Percentiles rank a stretch among this genome's conserved stretches.
These are phyloP conservation scores for Parthenolecanium corni DNA, from an alignment of 2,888 invertebrate species.

Conservation along the genomic window DNA sequence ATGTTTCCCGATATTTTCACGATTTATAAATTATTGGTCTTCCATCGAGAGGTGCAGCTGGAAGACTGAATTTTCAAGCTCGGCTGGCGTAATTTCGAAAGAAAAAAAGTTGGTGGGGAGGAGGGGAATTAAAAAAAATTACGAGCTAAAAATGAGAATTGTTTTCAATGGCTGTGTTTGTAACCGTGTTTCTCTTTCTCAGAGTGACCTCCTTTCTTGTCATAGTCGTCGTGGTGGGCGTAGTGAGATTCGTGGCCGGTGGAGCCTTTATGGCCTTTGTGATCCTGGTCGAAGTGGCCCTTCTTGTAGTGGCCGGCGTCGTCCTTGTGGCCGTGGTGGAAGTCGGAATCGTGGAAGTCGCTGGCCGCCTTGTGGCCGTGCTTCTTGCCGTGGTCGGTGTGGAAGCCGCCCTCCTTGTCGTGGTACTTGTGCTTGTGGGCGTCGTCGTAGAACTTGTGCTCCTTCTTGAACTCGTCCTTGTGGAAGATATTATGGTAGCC, in stretches of 20 bases:
- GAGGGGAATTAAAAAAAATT: conserved; percentile 5
- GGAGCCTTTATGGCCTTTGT: conserved; percentile 66
- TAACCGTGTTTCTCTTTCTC: conserved; percentile 57
- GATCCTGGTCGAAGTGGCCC: conserved; percentile 67
- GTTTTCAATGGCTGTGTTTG: conserved; percentile 21
- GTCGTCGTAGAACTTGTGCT: conserved; percentile 74
- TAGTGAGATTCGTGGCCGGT: conserved; percentile 63
- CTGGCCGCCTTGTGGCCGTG: conserved; percentile 63
- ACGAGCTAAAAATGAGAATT: conserved; percentile 3
- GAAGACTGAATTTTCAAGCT: no score
- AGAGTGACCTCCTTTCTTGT: conserved; percentile 61
- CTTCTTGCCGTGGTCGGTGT: conserved; percentile 63
- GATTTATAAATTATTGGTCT: no score
- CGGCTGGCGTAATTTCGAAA: no score
- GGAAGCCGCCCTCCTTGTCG: conserved; percentile 62
- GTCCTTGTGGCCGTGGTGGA: conserved; percentile 65
- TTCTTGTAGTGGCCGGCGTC: conserved; percentile 68
- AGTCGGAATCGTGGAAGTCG: conserved; percentile 60
- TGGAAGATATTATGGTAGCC: conserved; percentile 67
- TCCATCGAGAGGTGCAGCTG: no score
- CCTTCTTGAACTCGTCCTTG: conserved; percentile 67
- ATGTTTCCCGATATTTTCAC: no score
- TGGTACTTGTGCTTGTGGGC: conserved; percentile 66
- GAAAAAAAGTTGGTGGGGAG: conserved; percentile 2
- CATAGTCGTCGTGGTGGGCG: conserved; percentile 61